Base-by-base conservation (phyloP, 2,113 vertebrate genomes). In the Pleuronectes platessa region DNA sequence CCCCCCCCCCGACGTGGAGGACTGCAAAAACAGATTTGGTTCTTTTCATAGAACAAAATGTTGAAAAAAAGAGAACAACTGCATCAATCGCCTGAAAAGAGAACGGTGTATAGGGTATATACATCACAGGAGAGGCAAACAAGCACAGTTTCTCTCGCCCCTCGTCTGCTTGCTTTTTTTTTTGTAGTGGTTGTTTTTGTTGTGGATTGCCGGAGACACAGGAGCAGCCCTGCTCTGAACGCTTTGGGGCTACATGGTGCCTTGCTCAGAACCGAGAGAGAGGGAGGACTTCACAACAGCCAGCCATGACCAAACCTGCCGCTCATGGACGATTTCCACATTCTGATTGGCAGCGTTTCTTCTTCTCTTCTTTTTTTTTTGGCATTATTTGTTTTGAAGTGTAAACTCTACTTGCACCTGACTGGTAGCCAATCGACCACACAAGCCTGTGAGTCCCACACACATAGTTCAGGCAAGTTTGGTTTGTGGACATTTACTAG, bases 11-110 rank as follows among this genome's bases (percentile, higher is more conserved):
- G 94, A 89, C 88, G 18, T 72, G 67, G 69, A 81, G 94, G 94
- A 97, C 96, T 81, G 61, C 42, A 72, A 66, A 66, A 69, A 81
- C 54, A 27, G 8, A 63, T 87, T 72, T 84, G 40, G 40, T 13
- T 74, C 20, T 94, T 94, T 93, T 93, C 93, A 86, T 88, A 88
- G 93, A 95, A 76, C 88, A 94, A 94, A 95, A 92, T 3, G 11
- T 54, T 59, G 18, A n/a, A 92, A 23, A 23, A 93, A 53, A 7
- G 21, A 37, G n/a, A 92, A 90, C 80, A 95, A 67, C 82, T 83
- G 74, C 86, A 83, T 74, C 86, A 84, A 86, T 92, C 89, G 92
- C 95, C 93, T 93, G 93, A 92, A 94, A 79, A 59, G 63, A 76
- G 66, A 81, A 61, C 59, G 68, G 24, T 37, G 60, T 40, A 47